phyloP scores from a whole-genome alignment of 2,797 vertebrate species.

The Gephyroberyx darwinii region DNA sequence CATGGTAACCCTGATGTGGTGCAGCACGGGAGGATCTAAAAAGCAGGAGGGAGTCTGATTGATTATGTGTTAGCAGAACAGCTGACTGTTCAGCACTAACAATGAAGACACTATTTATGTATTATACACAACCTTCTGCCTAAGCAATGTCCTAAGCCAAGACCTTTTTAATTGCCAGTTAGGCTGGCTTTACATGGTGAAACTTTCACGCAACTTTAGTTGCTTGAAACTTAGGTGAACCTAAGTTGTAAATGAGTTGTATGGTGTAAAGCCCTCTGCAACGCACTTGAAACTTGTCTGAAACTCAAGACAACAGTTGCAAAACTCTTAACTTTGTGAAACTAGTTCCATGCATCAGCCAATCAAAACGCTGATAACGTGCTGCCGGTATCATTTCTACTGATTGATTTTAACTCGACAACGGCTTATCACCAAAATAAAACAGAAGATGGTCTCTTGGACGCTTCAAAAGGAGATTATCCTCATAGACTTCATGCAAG shows the following conservation, averaged over 20 bases:
- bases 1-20: slow-evolving; percentile 65
- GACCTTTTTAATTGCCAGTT: not conserved
- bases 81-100: not conserved
- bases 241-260: slow-evolving; percentile 8
- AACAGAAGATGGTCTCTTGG: too few relatives aligned
- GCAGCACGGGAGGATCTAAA: slow-evolving; percentile 70
- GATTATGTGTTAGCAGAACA: slow-evolving; percentile 9
- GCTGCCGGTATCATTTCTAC: too few relatives aligned
- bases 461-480: too few relatives aligned
- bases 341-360: not conserved
- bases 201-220: not conserved
- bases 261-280: not conserved
- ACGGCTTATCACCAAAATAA: too few relatives aligned
- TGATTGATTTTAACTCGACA: too few relatives aligned
- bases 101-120: not conserved
- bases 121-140: not conserved
- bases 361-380: slow-evolving; percentile 1
- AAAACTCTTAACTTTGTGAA: slow-evolving; percentile 4
- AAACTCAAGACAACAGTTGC: slow-evolving; percentile 1
- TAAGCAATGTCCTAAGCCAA: too few relatives aligned
- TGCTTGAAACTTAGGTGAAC: not conserved
- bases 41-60: slow-evolving; percentile 34
- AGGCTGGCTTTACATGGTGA: not conserved
- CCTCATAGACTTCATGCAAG: too few relatives aligned
- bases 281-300: slow-evolving; percentile 11